phyloP scores from a whole-genome alignment of 2,888 invertebrate species.

The Morpho achilles region DNA sequence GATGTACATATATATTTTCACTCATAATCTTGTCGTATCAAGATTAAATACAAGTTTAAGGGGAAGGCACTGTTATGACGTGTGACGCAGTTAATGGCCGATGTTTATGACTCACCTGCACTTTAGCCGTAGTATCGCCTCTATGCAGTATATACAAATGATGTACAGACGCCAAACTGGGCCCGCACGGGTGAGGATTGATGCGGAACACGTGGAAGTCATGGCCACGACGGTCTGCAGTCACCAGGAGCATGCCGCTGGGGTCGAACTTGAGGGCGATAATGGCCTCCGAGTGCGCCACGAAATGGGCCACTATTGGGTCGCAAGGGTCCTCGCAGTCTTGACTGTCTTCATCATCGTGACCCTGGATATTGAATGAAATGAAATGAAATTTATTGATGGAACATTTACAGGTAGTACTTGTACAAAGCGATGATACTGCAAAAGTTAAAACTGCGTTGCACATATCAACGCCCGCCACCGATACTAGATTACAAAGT shows the following conservation, averaged over 20 bases:
- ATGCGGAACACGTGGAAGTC: conserved; percentile 97
- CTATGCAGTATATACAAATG: conserved; percentile 97
- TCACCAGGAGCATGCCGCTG: conserved; percentile 92
- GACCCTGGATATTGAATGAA: conserved; percentile 41
- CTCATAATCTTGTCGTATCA: no score
- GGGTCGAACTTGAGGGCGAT: conserved; percentile 94
- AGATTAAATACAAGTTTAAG: no score
- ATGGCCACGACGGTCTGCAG: conserved; percentile 95
- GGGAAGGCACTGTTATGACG: no score
- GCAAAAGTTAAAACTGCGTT: no score
- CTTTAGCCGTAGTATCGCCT: conserved; percentile 97
- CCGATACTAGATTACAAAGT: no score
- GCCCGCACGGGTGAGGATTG: conserved; percentile 94
- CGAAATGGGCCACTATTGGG: conserved; percentile 91
- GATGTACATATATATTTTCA: conserved; percentile 85
- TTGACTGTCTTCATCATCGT: conserved; percentile 76
- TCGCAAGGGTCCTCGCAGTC: conserved; percentile 83
- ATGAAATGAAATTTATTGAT: no score
- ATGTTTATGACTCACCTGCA: conserved; percentile 75
- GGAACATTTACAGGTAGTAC: no score
- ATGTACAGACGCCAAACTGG: conserved; percentile 92
- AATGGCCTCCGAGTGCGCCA: conserved; percentile 92
- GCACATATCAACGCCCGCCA: no score
- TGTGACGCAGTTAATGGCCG: no score
- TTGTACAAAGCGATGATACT: no score